These are phyloP conservation scores for Decapterus maruadsi DNA, from an alignment of 2,797 vertebrate species.

Conservation along the genomic window DNA sequence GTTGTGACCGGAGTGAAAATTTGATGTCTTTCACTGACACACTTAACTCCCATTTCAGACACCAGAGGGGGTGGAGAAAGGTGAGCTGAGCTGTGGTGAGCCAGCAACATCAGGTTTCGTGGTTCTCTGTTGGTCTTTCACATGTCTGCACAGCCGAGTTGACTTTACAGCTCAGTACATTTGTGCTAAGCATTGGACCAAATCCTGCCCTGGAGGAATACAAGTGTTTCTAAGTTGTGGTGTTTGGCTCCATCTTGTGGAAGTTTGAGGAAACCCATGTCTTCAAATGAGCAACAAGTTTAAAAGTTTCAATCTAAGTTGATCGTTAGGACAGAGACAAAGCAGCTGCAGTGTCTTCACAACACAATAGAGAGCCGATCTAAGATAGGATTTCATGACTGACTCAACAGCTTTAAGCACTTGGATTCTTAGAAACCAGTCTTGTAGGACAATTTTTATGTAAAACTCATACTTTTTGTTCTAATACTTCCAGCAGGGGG, in stretches of 20 bases:
- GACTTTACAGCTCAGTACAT: conserved; percentile 16
- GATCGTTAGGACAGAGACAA: not conserved
- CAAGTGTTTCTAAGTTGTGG: conserved; percentile 10
- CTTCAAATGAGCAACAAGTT: not conserved
- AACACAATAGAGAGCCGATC: not conserved
- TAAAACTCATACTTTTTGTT: not conserved
- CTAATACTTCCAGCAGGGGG: conserved; percentile 59
- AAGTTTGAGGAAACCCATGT: not conserved
- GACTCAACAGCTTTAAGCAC: not conserved
- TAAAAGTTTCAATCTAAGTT: not conserved
- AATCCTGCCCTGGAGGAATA: conserved; percentile 1
- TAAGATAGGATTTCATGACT: not conserved
- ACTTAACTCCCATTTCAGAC: not conserved
- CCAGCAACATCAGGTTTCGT: conserved; percentile 19
- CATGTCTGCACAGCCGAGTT: conserved; percentile 6
- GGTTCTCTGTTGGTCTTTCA: conserved; percentile 2
- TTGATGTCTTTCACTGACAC: not conserved
- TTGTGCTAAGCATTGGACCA: not conserved
- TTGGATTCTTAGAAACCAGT: not conserved
- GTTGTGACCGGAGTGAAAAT: not conserved
- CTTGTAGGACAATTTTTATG: not conserved
- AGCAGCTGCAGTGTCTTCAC: not conserved
- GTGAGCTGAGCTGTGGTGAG: not conserved
- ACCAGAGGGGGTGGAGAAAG: not conserved
- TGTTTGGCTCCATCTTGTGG: conserved; percentile 77